Evolutionary conservation across 2,797 vertebrate genomes (phyloP), one percentile per base, ranked within the genome.

Genomic region (Epinephelus coioides): DNA sequence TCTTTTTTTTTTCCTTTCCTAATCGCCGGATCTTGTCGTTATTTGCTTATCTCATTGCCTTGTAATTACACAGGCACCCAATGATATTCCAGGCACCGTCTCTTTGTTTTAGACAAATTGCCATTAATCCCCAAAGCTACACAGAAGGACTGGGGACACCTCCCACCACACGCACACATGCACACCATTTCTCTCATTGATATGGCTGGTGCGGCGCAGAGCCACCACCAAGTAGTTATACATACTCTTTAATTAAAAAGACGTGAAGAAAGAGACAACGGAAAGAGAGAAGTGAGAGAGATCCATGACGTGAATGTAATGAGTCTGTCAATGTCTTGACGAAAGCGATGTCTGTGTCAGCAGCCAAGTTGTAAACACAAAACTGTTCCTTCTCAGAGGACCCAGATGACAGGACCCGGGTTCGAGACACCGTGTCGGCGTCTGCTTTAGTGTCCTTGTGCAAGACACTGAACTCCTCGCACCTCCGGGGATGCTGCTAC

Each of bases 91-190:
- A 83, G 65, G 34, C 73, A 79, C 43, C 25, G 78, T 85, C 79
- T 92, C 88, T 94, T 92, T 91, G 89, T 92, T 94, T 94, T 76
- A 90, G 83, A 89, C 71, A 91, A 94, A 94, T 91, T 94, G 88
- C 85, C 84, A 86, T 93, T 92, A 94, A 94, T 94, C 91, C 88
- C 60, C 27, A 11, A 38, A 78, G 73, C 79, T 70, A 73, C 51
- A 78, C 75, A 65, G 49, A 66, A 30, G 68, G 77, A 56, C 40
- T 21, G 4, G 53, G 46, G 67, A 83, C 21, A 21, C 64, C 76
- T 34, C 38, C 53, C 8, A 73, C 38, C 43, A 12, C 63, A 54
- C 34, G 49, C 62, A 25, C 30, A 38, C 63, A 27, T 8, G 17
- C 60, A 21, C 59, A 19, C 21, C 0, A 11, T 69, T 46, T 69